Percentiles rank a stretch among this genome's conserved stretches.
phyloP scores from a whole-genome alignment of 2,113 vertebrate species.

The Hypocryptadius cinnamomeus region DNA sequence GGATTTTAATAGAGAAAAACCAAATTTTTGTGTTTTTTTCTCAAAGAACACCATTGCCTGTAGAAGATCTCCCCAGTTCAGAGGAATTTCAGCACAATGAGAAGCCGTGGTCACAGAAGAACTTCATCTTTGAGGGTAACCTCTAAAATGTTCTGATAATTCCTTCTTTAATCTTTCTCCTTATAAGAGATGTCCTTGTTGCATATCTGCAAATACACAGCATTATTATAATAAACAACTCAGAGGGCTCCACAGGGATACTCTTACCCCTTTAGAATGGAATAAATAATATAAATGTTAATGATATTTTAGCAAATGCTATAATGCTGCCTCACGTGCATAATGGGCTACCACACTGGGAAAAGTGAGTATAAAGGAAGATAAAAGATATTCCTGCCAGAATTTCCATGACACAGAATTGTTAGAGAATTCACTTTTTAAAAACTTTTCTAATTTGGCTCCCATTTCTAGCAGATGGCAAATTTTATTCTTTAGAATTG shows the following conservation, averaged over 20 bases:
- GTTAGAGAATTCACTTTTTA: not conserved
- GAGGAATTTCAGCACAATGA: not conserved
- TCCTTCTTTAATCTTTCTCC: not conserved
- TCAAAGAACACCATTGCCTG: not conserved
- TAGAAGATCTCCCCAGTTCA: not conserved
- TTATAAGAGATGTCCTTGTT: not conserved
- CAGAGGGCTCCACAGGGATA: not conserved
- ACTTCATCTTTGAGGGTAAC: not conserved
- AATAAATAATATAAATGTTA: conserved; percentile 8
- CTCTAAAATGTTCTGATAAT: not conserved
- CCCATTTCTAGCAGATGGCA: conserved; percentile 50
- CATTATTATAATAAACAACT: not conserved
- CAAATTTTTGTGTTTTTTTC: not conserved
- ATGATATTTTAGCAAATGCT: conserved; percentile 21
- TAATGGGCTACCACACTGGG: not conserved
- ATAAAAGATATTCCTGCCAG: not conserved
- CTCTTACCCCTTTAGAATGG: not conserved
- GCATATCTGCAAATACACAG: not conserved
- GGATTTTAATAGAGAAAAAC: rapidly evolving
- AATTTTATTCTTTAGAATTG: conserved; percentile 51
- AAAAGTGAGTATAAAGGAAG: not conserved
- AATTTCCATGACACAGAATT: conserved; percentile 14
- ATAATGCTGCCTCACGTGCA: not conserved
- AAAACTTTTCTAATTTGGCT: not conserved
- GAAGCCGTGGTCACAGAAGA: not conserved